Evolutionary conservation across 2,797 vertebrate genomes (phyloP).

Genomic region (Anabacerthia variegaticeps): DNA sequence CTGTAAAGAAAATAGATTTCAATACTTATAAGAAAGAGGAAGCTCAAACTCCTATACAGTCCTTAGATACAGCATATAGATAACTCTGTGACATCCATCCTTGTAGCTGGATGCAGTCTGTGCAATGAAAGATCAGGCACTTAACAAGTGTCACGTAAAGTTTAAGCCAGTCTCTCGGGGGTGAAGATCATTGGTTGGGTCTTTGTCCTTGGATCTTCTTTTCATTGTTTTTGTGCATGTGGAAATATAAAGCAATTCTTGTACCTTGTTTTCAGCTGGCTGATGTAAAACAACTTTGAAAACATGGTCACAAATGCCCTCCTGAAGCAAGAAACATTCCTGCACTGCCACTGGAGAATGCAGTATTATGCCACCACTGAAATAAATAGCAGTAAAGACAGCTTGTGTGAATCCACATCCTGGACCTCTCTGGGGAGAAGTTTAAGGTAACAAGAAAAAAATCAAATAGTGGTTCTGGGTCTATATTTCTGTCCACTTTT

Average conservation of each 20-base stretch:
- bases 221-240: background rate
- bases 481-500: background rate
- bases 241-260: background rate
- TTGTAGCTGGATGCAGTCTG: background rate
- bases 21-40: background rate
- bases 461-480: background rate
- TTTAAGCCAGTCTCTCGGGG: background rate
- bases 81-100: background rate
- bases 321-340: background rate
- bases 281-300: background rate
- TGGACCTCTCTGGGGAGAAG: background rate
- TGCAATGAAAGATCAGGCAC: background rate
- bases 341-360: background rate
- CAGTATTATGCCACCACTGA: accelerated
- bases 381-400: no score
- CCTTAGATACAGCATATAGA: background rate
- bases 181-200: background rate
- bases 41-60: background rate
- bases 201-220: background rate
- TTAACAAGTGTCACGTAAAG: accelerated
- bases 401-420: background rate
- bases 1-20: background rate
- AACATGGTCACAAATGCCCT: background rate
- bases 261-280: background rate
- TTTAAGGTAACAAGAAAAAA: background rate